Evolutionary conservation across 2,797 vertebrate species (phyloP).

Genomic region (Pangasius macronema): DNA sequence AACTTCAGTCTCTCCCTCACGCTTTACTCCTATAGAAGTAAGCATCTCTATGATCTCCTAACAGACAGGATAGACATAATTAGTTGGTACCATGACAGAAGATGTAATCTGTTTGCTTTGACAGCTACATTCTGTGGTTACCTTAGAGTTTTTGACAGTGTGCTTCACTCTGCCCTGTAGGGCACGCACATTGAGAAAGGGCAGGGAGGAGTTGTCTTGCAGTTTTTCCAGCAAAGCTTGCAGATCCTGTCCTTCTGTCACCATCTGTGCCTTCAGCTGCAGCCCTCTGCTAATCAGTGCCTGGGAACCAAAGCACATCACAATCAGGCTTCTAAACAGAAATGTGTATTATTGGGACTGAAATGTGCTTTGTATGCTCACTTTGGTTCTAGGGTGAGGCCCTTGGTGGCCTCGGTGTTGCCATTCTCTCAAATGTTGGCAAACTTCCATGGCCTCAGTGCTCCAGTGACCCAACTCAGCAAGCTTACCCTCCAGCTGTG

Average conservation of each 20-base stretch:
- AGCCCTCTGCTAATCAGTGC: slow-evolving; percentile 69
- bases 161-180: slow-evolving; percentile 69
- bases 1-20: slow-evolving; percentile 16
- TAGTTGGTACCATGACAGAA: neutral
- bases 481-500: slow-evolving; percentile 64
- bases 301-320: slow-evolving; percentile 57
- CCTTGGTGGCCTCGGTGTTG: slow-evolving; percentile 34
- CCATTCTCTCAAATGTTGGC: slow-evolving; percentile 55
- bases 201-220: slow-evolving; percentile 61
- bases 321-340: neutral
- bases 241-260: slow-evolving; percentile 66
- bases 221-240: slow-evolving; percentile 59
- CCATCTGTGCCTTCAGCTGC: slow-evolving; percentile 68
- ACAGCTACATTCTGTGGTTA: slow-evolving; percentile 17
- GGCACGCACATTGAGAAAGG: slow-evolving; percentile 56
- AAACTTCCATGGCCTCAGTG: slow-evolving; percentile 61
- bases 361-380: slow-evolving; percentile 37
- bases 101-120: slow-evolving; percentile 5
- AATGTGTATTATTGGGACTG: neutral
- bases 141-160: slow-evolving; percentile 55
- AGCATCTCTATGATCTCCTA: slow-evolving; percentile 57
- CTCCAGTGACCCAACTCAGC: slow-evolving; percentile 68
- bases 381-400: slow-evolving; percentile 47
- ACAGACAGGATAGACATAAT: neutral
- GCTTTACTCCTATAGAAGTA: slow-evolving; percentile 45